Base-by-base conservation (phyloP, 2,888 invertebrate genomes). In the Atherix ibis region DNA sequence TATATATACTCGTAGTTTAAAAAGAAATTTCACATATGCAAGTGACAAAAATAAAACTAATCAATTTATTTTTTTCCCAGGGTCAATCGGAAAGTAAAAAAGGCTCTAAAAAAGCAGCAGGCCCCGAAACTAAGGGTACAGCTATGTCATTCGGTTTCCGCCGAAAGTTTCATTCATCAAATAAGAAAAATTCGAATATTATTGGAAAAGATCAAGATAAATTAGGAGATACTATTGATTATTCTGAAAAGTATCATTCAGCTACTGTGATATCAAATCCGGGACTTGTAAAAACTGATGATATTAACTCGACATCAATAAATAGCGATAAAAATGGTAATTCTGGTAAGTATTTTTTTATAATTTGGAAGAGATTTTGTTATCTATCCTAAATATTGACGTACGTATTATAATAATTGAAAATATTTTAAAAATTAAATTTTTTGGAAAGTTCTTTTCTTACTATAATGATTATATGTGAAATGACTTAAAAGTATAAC, bases 61-160 rank as follows among this genome's bases (percentile, higher is more conserved):
- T 18, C 12, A 31, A 31, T 19, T 8, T 22, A 31, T 12, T 34
- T 25, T 29, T 5, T 19, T 43, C 43, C 5, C 39, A 62, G 62
- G 62, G 62, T 45, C 62, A 62, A 50, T 48, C 60, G 41, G 62
- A 62, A 51, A 62, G 62, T 48, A 62, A 45, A 34, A 45, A 43
- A 32, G 31, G 31, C 25, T 40, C 41, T 18, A 41, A 41, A 35
- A 34, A 35, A 31, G 35, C 34, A 28, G 48, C 46, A 17, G 44
- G 34, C 18, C 43, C 52, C 24, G 58, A 62, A 37, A 62, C 62
- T 38, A 62, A 58, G 46, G 84, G 84, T 32, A 77, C 82, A 42
- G 76, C 83, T 37, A 83, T 80, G 53, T 83, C 84, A 27, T 85
- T 85, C 57, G 85, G 85, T 31, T 85, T 85, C 62, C 76, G 79